Conservation (phyloP, 2,888 invertebrate genomes). For the Microctonus hyperodae region DNA sequence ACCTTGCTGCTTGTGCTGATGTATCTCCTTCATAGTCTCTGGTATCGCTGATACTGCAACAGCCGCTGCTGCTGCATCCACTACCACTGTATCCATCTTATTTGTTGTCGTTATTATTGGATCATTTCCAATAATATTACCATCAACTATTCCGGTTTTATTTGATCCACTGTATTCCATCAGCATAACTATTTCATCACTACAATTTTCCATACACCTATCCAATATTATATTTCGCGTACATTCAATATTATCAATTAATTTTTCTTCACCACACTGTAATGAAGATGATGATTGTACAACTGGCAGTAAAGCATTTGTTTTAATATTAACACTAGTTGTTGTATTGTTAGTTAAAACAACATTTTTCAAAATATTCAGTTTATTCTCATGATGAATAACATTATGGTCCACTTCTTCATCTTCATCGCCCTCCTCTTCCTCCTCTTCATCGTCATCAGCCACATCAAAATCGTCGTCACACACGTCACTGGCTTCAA, state of each 20-base stretch:
- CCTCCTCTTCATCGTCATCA: slow-evolving; percentile 31
- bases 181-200: slow-evolving; percentile 16
- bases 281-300: background rate
- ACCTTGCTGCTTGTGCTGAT: slow-evolving; percentile 31
- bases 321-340: background rate
- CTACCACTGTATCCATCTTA: slow-evolving; percentile 45
- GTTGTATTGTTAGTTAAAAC: background rate
- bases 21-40: slow-evolving; percentile 48
- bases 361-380: background rate
- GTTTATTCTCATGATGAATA: background rate
- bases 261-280: background rate
- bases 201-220: slow-evolving; percentile 16
- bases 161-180: slow-evolving; percentile 14
- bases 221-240: slow-evolving; percentile 20
- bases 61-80: slow-evolving; percentile 30
- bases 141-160: slow-evolving; percentile 18
- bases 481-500: slow-evolving; percentile 18
- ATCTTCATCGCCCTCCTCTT: slow-evolving; percentile 27
- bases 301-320: background rate
- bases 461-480: slow-evolving; percentile 29
- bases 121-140: slow-evolving; percentile 10
- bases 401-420: background rate
- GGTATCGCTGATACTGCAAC: slow-evolving; percentile 29
- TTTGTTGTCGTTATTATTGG: slow-evolving; percentile 66
- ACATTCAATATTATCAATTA: slow-evolving; percentile 10